These are phyloP conservation scores for Cheilosia urbana DNA, from an alignment of 2,888 invertebrate species.

Conservation along the genomic window DNA sequence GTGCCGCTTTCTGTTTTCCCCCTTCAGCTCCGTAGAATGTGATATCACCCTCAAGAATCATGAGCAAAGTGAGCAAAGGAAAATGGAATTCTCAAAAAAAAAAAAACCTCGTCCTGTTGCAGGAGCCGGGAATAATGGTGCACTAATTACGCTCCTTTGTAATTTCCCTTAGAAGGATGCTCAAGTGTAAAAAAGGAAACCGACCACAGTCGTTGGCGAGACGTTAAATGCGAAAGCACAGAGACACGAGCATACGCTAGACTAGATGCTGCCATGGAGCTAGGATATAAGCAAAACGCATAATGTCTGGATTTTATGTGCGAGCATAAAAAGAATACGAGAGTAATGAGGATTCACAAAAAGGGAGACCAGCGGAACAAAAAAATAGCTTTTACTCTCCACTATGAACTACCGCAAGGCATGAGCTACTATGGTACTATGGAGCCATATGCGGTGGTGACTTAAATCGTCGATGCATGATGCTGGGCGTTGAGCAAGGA, in stretches of 20 bases:
- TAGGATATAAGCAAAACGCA: slow-evolving; percentile 45
- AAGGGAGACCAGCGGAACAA: slow-evolving; percentile 17
- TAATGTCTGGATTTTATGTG: slow-evolving; percentile 64
- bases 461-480: slow-evolving; percentile 31
- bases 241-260: slow-evolving; percentile 1
- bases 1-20: background rate
- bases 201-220: background rate
- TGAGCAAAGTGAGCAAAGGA: slow-evolving; percentile 2
- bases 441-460: background rate
- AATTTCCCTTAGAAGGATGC: slow-evolving; percentile 43
- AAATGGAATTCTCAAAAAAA: background rate
- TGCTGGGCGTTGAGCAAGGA: slow-evolving; percentile 17
- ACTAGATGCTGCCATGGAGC: background rate
- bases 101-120: slow-evolving; percentile 35
- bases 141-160: slow-evolving; percentile 67
- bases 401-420: background rate
- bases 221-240: background rate
- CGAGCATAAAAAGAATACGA: slow-evolving; percentile 49
- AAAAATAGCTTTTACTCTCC: slow-evolving; percentile 36
- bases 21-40: background rate
- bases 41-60: slow-evolving; percentile 9
- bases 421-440: background rate
- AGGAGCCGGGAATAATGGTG: slow-evolving; percentile 52
- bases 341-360: slow-evolving; percentile 33
- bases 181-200: slow-evolving; percentile 24